These are phyloP conservation scores for Gymnobelideus leadbeateri DNA, from an alignment of 2,113 vertebrate genomes.

Conservation along the genomic window DNA sequence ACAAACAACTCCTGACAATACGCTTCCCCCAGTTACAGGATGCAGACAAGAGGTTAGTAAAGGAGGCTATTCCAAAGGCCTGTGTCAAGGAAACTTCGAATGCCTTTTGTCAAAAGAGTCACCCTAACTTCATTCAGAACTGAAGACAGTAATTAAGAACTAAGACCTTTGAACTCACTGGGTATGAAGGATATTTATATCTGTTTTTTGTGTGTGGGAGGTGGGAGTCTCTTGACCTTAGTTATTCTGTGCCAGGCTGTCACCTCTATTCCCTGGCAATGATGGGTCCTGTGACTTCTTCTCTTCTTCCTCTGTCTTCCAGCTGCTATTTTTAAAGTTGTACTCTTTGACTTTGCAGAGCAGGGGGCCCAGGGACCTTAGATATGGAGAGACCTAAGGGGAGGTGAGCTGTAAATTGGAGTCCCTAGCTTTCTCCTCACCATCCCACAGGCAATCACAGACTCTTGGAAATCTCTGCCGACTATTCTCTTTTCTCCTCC, in stretches of 20 bases:
- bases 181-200: neutral
- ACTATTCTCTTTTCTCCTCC: neutral
- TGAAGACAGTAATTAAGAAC: neutral
- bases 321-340: constrained; percentile 53
- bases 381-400: neutral
- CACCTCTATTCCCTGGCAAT: neutral
- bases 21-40: neutral
- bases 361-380: neutral
- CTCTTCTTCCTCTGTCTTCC: constrained; percentile 6
- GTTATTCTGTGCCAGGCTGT: neutral
- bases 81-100: neutral
- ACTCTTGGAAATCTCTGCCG: neutral
- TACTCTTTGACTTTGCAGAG: neutral
- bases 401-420: neutral
- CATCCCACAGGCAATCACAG: neutral
- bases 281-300: neutral
- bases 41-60: neutral
- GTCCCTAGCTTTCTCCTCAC: neutral
- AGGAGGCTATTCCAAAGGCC: neutral
- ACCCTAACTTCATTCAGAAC: neutral
- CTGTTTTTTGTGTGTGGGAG: neutral
- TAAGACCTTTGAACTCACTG: neutral
- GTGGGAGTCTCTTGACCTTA: neutral
- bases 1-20: neutral
- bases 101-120: neutral